phyloP scores from a whole-genome alignment of 2,797 vertebrate genomes.

The Eidolon dupreanum region DNA sequence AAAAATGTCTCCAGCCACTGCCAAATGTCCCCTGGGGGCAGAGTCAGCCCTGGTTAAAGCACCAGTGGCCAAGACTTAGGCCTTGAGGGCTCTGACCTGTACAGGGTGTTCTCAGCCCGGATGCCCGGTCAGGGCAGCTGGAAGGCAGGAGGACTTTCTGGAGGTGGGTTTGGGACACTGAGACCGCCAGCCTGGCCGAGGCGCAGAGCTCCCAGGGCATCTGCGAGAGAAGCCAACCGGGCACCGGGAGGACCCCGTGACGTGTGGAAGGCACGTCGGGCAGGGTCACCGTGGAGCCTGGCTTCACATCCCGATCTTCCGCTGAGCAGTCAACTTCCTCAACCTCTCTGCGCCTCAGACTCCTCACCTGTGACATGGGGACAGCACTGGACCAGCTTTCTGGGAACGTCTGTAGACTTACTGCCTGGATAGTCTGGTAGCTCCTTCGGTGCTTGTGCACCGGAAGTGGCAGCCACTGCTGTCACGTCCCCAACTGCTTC shows the following conservation, averaged over 20 bases:
- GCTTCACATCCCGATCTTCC: not conserved
- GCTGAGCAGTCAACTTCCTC: not conserved
- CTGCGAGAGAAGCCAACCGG: not conserved
- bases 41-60: not conserved
- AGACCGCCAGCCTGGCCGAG: not conserved
- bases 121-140: too few species aligned
- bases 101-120: not conserved
- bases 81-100: not conserved
- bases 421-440: not conserved
- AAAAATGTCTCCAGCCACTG: not conserved
- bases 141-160: too few species aligned
- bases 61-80: not conserved
- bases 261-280: not conserved
- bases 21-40: not conserved
- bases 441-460: not conserved
- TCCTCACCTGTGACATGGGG: not conserved
- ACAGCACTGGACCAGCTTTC: not conserved
- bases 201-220: not conserved
- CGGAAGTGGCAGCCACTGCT: not conserved
- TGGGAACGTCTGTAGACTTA: not conserved
- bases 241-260: not conserved
- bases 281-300: not conserved
- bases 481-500: not conserved
- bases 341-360: not conserved
- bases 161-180: too few species aligned